phyloP scores from a whole-genome alignment of 2,113 vertebrate genomes.

The Balaeniceps rex region DNA sequence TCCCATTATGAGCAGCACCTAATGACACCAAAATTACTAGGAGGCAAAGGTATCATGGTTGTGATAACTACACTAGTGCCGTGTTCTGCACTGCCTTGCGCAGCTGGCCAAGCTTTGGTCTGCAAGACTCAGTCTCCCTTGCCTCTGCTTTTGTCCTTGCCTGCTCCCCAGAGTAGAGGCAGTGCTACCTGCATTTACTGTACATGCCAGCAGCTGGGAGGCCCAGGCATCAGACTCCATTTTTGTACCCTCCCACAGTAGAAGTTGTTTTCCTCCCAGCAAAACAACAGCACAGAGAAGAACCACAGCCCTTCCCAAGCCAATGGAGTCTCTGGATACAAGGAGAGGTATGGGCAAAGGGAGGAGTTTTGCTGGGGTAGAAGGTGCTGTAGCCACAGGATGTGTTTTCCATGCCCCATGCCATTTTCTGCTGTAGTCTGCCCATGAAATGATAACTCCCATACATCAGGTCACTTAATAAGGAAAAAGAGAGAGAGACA shows the following conservation, averaged over 20 bases:
- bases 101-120: neutral
- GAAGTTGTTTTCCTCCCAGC: neutral
- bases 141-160: neutral
- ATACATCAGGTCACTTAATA: neutral
- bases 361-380: neutral
- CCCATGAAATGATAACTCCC: neutral
- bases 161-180: neutral
- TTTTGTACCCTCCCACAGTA: neutral
- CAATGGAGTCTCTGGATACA: neutral
- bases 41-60: neutral
- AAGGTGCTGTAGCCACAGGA: neutral
- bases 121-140: neutral
- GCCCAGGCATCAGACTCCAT: neutral
- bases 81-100: neutral
- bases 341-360: neutral
- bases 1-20: conserved; percentile 5
- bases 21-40: conserved; percentile 10
- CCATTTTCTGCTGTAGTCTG: neutral
- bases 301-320: neutral
- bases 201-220: neutral
- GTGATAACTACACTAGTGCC: neutral
- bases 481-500: neutral
- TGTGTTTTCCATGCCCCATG: fast-evolving
- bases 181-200: neutral
- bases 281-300: neutral